phyloP scores from a whole-genome alignment of 2,888 invertebrate species.

The Rhingia rostrata region DNA sequence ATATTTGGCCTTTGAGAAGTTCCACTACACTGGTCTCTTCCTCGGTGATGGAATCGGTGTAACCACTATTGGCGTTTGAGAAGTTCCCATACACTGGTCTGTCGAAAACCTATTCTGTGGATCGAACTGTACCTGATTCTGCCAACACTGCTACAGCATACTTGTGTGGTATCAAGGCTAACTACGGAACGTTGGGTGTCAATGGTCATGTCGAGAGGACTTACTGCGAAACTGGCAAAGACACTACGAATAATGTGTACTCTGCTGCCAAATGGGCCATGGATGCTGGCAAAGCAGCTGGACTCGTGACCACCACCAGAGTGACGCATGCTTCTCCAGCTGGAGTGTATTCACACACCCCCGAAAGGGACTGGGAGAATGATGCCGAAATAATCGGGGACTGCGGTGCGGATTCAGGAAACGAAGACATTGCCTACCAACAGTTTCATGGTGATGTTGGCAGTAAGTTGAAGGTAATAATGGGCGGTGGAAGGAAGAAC shows the following conservation, averaged over 20 bases:
- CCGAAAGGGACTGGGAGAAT: conserved; percentile 89
- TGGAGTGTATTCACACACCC: conserved; percentile 86
- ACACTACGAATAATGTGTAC: conserved; percentile 85
- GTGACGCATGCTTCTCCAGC: conserved; percentile 92
- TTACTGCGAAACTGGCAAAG: conserved; percentile 86
- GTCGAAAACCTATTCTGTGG: conserved; percentile 89
- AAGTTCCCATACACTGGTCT: conserved; percentile 89
- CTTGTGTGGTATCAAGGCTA: conserved; percentile 90
- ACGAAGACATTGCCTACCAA: conserved; percentile 90
- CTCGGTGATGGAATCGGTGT: too few species aligned
- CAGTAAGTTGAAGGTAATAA: conserved; percentile 88
- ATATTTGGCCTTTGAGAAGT: conserved; percentile 87
- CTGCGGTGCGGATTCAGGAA: conserved; percentile 82
- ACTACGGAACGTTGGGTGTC: conserved; percentile 90
- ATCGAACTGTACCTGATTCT: conserved; percentile 91
- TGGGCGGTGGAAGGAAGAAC: conserved; percentile 89
- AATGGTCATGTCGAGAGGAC: conserved; percentile 86
- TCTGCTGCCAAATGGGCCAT: conserved; percentile 90
- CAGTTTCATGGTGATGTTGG: conserved; percentile 87
- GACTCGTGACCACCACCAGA: conserved; percentile 90
- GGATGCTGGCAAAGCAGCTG: conserved; percentile 86
- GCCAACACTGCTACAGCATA: conserved; percentile 93
- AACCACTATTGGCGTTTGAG: too few species aligned
- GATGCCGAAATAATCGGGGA: conserved; percentile 84
- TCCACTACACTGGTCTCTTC: too few species aligned